Conservation (phyloP, 1,140 invertebrate genomes). For the Orchestia grillus region DNA sequence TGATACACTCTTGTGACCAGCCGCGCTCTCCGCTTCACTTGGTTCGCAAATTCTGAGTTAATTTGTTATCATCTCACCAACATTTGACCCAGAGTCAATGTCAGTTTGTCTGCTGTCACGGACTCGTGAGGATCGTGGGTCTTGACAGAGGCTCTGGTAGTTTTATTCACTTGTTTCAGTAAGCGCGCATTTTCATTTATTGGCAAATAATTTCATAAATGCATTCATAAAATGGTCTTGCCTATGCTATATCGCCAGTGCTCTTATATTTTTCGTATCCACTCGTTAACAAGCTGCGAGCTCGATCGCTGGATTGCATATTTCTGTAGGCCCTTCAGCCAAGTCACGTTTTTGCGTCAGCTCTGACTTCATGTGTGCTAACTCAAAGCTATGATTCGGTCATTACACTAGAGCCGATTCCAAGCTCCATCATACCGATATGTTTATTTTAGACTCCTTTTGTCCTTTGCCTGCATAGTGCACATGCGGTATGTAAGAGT, state of each 20-base stretch:
- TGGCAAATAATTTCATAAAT: background rate
- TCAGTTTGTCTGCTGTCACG: background rate
- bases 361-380: background rate
- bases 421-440: background rate
- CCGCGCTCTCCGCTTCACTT: background rate
- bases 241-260: background rate
- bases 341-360: background rate
- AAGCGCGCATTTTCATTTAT: background rate
- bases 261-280: background rate
- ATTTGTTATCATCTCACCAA: background rate
- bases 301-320: background rate
- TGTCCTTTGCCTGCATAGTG: no score
- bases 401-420: background rate
- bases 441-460: background rate
- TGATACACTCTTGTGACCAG: background rate
- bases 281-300: background rate
- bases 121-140: background rate
- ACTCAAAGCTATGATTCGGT: background rate
- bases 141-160: background rate
- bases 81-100: background rate
- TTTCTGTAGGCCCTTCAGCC: background rate
- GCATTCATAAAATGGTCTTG: background rate
- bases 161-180: background rate
- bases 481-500: no score
- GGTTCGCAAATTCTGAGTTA: background rate